These are phyloP conservation scores for Trachops cirrhosus DNA, from an alignment of 2,797 vertebrate species.

Conservation along the genomic window DNA sequence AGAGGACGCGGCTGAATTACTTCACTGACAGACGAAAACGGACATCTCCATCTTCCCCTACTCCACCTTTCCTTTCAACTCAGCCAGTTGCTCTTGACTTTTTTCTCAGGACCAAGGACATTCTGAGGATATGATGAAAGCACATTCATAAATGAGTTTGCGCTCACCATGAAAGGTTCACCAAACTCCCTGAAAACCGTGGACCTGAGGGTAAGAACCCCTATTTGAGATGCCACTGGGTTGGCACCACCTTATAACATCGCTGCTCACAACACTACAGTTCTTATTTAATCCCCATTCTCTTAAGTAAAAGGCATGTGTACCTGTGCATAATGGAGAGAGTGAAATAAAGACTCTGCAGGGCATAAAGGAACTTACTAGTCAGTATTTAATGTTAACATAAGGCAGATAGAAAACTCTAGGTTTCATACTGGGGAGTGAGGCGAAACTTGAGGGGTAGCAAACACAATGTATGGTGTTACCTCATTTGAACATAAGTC, in stretches of 20 bases:
- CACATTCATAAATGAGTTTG: neutral
- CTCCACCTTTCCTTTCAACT: conserved; percentile 31
- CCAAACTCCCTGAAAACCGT: neutral
- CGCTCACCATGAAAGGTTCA: neutral
- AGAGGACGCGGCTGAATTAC: neutral
- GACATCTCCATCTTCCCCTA: neutral
- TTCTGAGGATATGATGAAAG: neutral
- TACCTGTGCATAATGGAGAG: neutral
- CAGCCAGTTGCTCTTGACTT: neutral
- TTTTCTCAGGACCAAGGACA: conserved; percentile 29
- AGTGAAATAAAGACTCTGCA: neutral
- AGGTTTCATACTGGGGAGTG: neutral
- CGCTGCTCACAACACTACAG: neutral
- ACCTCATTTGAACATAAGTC: neutral
- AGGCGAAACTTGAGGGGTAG: neutral
- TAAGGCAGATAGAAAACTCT: neutral
- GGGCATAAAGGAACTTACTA: neutral
- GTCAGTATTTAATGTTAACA: neutral
- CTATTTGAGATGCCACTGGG: neutral
- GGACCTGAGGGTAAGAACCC: neutral
- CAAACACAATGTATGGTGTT: neutral
- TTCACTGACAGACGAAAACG: neutral
- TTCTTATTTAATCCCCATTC: neutral
- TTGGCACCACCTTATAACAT: neutral
- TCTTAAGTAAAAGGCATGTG: neutral